phyloP scores from a whole-genome alignment of 2,797 vertebrate species.

The Parauchenoglanis punctatus region DNA sequence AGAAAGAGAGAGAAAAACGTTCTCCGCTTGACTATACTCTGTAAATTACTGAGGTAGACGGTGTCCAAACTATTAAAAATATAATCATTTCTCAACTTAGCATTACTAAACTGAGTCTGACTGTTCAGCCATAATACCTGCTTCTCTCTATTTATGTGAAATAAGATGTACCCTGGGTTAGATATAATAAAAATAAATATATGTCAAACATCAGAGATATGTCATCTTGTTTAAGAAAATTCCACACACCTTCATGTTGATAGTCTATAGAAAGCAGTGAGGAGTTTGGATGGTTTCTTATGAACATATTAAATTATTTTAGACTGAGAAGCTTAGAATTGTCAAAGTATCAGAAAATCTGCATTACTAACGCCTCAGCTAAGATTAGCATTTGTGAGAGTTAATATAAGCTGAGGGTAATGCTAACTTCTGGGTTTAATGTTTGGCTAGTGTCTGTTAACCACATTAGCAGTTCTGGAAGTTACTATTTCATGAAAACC shows the following conservation, averaged over 20 bases:
- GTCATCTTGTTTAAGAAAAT: conserved; percentile 87
- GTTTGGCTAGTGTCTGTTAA: neutral
- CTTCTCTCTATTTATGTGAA: neutral
- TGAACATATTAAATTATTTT: conserved; percentile 8
- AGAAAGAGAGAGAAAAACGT: neutral
- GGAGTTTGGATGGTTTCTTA: conserved; percentile 14
- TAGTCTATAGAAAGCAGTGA: conserved; percentile 39
- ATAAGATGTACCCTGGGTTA: conserved; percentile 28
- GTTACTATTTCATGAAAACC: neutral
- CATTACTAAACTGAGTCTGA: conserved; percentile 6
- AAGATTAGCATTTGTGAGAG: neutral
- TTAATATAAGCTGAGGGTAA: neutral
- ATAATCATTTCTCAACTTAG: neutral
- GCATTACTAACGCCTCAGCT: neutral
- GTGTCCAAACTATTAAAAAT: conserved; percentile 75
- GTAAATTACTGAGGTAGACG: conserved; percentile 91
- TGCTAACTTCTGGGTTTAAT: neutral
- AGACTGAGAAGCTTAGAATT: conserved; percentile 53
- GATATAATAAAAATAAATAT: conserved; percentile 52
- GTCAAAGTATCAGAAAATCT: neutral
- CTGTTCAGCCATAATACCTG: conserved; percentile 29
- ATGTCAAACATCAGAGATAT: conserved; percentile 74
- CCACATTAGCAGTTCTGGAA: neutral
- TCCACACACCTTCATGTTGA: conserved; percentile 64
- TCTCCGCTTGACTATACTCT: conserved; percentile 64